phyloP scores from a whole-genome alignment of 2,888 invertebrate genomes.

The Busseola fusca region DNA sequence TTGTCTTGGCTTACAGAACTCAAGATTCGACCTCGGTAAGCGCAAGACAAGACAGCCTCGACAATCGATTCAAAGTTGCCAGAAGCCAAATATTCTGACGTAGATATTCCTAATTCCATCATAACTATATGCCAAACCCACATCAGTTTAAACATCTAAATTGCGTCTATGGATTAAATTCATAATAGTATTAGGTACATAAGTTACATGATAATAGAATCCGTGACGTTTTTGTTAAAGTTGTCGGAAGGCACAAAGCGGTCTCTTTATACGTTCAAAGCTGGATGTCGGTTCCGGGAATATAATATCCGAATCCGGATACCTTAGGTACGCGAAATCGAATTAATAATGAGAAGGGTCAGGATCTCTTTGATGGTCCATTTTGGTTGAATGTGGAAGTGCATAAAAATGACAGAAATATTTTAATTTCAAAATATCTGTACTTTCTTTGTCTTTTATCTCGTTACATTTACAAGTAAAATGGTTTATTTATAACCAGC shows the following conservation, averaged over 20 bases:
- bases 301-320: conserved; percentile 40
- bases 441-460: background rate
- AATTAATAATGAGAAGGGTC: conserved; percentile 49
- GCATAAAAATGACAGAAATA: background rate
- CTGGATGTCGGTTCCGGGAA: conserved; percentile 23
- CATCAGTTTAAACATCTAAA: conserved; percentile 35
- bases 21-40: background rate
- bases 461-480: background rate
- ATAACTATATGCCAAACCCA: conserved; percentile 34
- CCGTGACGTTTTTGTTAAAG: conserved; percentile 35
- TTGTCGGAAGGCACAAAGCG: conserved; percentile 31
- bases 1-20: background rate
- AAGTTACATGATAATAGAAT: conserved; percentile 43
- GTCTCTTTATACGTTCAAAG: conserved; percentile 28
- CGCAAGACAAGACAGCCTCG: background rate
- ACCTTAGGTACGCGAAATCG: conserved; percentile 31
- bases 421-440: background rate
- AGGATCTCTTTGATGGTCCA: conserved; percentile 30
- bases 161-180: conserved; percentile 28
- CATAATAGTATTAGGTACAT: conserved; percentile 24
- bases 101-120: conserved; percentile 26
- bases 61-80: conserved; percentile 12
- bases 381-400: conserved; percentile 28
- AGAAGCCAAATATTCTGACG: conserved; percentile 2
- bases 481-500: conserved; percentile 2